Base-by-base conservation (phyloP, 2,888 invertebrate species). In the Patella caerulea region DNA sequence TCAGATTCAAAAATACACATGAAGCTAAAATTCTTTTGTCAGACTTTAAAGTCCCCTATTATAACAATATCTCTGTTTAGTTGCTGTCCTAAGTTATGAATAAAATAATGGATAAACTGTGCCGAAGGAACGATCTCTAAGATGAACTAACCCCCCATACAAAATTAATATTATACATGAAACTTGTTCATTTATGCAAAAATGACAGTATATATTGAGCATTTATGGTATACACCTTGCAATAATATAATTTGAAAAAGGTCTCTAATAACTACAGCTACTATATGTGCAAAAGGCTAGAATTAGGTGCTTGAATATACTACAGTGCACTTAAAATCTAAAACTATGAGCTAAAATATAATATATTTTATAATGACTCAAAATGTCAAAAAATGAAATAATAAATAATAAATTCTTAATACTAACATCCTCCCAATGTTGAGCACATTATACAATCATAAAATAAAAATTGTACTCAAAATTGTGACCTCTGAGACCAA, bases 401-500 rank as follows among this genome's bases (percentile, higher is more conserved):
- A 65, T 24, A 24, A 65, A 65, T 65, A 65, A 65, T 65, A 65
- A 65, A 65, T 65, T 65, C 19, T 24, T 65, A 65, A 65, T 65
- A 65, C 65, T 65, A 65, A 65, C 65, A 65, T 65, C 45, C 65
- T 65, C 65, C 19, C 65, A 65, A 65, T 65, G 65, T 65, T 65
- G 65, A 65, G 65, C 65, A 65, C 65, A 65, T 65, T 19, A 65
- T 65, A 65, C 24, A 65, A 24, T 65, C 19, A 65, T 15, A 65
- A 65, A 65, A 65, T 24, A 24, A 65, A 65, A 24, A 65, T 24
- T 65, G 65, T 65, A 65, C 65, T 65, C 65, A 65, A 65, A 65
- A 65, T 65, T 65, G 65, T 65, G 65, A 65, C 65, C 65, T 65
- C 65, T 65, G 65, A 65, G 65, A 65, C 65, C 45, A 65, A 65